Evolutionary conservation across 1,140 invertebrate species (phyloP), one percentile per base, ranked within the genome.

Genomic region (Anastatus disparis): DNA sequence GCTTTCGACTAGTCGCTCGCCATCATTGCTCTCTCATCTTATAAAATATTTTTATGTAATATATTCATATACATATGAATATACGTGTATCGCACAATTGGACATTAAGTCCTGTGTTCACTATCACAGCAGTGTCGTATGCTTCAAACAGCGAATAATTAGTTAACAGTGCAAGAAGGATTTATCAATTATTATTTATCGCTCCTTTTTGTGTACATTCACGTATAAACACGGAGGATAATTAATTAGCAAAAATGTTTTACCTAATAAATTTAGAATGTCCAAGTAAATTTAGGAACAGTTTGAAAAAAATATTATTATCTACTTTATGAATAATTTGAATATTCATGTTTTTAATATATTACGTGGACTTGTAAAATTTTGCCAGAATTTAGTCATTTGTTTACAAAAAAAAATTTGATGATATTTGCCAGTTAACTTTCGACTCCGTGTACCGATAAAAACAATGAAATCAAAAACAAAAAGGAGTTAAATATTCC

Each of bases 51-150:
- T 61, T 20, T 52, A 61, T 74, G 70, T 71, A 58, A 75, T 68
- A 68, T 68, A 65, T 69, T 50, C 59, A 71, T 72, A 53, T 71
- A 66, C 66, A 71, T 75, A 63, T 66, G 61, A 67, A 70, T 61
- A 66, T 65, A 69, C n/a, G 31, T 26, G 40, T 65, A 68, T 17
- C 72, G 72, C 71, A 70, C 42, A 44, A 58, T 72, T 71, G 64
- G 73, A 74, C 73, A 59, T 72, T 77, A 81, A 79, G 81, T 85
- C 82, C 83, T 85, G 83, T 85, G 83, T 85, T 85, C 82, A 85
- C 82, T 81, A 83, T 84, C 80, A 83, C 81, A 83, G 80, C 80
- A 81, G 78, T 80, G 76, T 78, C 76, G 46, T 61, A 66, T 71
- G 53, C 69, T 66, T 66, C 76, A 77, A 79, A 75, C 81, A 81